Evolutionary conservation across 2,113 vertebrate genomes (phyloP).

Genomic region (Eudyptes chrysolophus): DNA sequence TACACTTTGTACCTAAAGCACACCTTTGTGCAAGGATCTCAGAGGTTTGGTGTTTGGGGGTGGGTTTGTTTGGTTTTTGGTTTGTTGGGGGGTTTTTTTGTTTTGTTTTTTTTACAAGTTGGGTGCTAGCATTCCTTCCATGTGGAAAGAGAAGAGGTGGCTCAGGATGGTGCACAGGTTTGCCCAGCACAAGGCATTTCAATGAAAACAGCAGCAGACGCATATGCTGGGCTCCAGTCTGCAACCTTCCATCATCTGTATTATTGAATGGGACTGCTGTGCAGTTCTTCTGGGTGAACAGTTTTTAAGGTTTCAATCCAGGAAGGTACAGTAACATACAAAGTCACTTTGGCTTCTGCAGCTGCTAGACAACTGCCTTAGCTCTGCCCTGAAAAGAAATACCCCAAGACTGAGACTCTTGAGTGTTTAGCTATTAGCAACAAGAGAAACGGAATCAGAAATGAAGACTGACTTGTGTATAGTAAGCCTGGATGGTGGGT

Average conservation of each 20-base stretch:
- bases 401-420: background rate
- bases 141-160: background rate
- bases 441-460: background rate
- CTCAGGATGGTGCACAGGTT: background rate
- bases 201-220: background rate
- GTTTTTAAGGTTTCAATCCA: background rate
- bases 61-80: background rate
- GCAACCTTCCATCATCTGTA: background rate
- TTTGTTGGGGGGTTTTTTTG: background rate
- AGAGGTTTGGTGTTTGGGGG: background rate
- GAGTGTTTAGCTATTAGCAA: background rate
- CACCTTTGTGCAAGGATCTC: background rate
- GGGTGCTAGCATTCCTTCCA: background rate
- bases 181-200: background rate
- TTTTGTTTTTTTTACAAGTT: background rate
- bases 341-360: background rate
- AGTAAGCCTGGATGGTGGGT: background rate
- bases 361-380: background rate
- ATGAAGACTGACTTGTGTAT: background rate
- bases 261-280: background rate
- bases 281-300: background rate
- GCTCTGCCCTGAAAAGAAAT: background rate
- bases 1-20: background rate
- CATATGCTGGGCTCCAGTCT: background rate
- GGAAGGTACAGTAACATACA: background rate